Evolutionary conservation across 2,888 invertebrate species (phyloP), one percentile per base, ranked within the genome.

Genomic region (Taenaris catops): DNA sequence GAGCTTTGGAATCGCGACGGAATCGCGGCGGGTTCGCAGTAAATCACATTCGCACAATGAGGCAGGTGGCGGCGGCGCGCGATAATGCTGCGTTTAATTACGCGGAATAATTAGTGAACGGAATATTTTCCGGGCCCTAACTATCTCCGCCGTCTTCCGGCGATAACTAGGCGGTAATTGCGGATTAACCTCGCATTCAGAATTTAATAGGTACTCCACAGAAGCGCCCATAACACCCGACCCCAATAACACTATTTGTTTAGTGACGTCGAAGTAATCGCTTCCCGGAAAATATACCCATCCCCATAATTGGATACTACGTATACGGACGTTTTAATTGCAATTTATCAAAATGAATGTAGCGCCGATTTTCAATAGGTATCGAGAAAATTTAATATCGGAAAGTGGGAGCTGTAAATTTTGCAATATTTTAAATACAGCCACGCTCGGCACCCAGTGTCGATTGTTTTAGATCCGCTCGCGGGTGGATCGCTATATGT

Each of bases 61-160:
- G 71, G 64, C 84, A 86, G 83, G 83, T 86, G 84, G 83, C 79
- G 78, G 65, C 78, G 78, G 79, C 80, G 75, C 72, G 64, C 78
- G 81, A 81, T 84, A 83, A 84, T 84, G 72, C 79, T 70, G 75
- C 76, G 86, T 83, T 86, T 86, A 87, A 87, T 87, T 87, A 84
- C 87, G 79, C 74, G 86, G 87, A 87, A 87, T 87, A 87, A 87
- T 87, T 87, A 87, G 81, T 79, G 83, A 81, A 80, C 81, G 84
- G 84, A 84, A 86, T 83, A 83, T 83, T 81, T 86, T 84, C 84
- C 83, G 81, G 78, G 80, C 78, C 76, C 84, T 83, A 84, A 83
- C 84, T 84, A 86, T 84, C 83, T 81, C 79, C 75, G 64, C 69
- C 79, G 75, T 81, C 83, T 84, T 83, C 83, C 84, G 83, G 80